Evolutionary conservation across 1,140 invertebrate genomes (phyloP).

Genomic region (Arion vulgaris): DNA sequence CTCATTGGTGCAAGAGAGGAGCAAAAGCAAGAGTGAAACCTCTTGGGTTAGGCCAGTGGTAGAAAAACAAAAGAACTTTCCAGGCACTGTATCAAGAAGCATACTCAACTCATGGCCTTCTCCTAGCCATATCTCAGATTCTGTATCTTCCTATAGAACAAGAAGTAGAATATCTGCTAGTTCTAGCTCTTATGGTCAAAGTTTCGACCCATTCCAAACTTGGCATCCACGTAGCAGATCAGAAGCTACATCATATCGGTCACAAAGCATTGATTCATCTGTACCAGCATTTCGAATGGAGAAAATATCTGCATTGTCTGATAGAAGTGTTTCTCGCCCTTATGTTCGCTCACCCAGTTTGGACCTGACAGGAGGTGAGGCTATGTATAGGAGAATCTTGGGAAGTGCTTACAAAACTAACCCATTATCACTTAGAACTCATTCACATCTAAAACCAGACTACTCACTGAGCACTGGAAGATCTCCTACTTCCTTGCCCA

Average conservation of each 20-base stretch:
- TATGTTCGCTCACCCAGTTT: neutral
- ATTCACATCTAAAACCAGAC: neutral
- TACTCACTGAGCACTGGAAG: neutral
- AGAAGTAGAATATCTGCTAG: neutral
- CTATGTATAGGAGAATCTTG: neutral
- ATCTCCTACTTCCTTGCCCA: neutral
- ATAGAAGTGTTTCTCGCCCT: neutral
- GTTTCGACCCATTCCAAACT: constrained; percentile 22
- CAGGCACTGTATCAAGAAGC: neutral
- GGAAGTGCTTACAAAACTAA: neutral
- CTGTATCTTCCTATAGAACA: neutral
- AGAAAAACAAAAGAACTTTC: neutral
- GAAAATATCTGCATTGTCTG: neutral
- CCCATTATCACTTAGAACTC: neutral
- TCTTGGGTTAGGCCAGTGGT: neutral
- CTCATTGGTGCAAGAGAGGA: neutral
- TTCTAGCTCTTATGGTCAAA: neutral
- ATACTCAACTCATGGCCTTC: neutral
- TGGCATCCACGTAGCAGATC: constrained; percentile 10
- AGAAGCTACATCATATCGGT: neutral
- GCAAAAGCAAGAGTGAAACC: neutral
- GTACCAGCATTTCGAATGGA: neutral
- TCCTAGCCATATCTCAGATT: neutral
- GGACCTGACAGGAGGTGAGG: neutral
- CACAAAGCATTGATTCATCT: neutral